A percentile compares a stretch with the other conserved stretches of the same genome.
Evolutionary conservation across 2,113 vertebrate genomes (phyloP).

Genomic region (Gallinago undulata): DNA sequence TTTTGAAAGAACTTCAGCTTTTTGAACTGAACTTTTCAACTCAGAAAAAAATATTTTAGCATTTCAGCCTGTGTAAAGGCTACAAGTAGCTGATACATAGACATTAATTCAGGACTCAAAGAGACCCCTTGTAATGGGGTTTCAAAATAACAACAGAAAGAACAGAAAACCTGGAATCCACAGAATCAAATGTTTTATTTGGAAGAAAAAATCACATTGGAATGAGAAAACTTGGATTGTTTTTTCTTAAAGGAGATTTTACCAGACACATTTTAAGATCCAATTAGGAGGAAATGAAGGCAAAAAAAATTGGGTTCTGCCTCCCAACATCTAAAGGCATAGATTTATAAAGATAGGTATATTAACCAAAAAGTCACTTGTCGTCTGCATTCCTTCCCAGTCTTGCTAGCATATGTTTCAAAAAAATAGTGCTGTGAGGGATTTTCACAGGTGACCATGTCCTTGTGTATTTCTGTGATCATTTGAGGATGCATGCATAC

Average conservation of each 20-base stretch:
- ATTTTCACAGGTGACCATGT: background rate
- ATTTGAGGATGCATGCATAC: background rate
- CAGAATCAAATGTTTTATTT: background rate
- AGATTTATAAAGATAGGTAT: background rate
- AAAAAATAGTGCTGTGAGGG: background rate
- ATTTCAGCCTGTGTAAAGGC: background rate
- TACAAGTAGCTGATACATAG: background rate
- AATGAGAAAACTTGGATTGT: background rate
- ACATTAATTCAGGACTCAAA: background rate
- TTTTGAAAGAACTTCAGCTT: background rate
- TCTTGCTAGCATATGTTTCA: background rate
- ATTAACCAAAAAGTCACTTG: background rate
- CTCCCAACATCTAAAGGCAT: background rate
- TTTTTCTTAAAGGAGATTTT: background rate
- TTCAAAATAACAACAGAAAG: background rate
- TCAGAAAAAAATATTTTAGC: background rate
- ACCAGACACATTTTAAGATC: background rate
- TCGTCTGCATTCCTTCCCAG: background rate
- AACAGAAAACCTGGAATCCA: background rate
- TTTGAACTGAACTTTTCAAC: background rate
- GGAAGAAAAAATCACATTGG: background rate
- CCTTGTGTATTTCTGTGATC: background rate
- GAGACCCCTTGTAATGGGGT: fast-evolving
- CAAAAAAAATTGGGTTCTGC: background rate
- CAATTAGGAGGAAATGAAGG: background rate